Evolutionary conservation across 2,797 vertebrate species (phyloP), one percentile per base, ranked within the genome.

Genomic region (Smutsia gigantea): DNA sequence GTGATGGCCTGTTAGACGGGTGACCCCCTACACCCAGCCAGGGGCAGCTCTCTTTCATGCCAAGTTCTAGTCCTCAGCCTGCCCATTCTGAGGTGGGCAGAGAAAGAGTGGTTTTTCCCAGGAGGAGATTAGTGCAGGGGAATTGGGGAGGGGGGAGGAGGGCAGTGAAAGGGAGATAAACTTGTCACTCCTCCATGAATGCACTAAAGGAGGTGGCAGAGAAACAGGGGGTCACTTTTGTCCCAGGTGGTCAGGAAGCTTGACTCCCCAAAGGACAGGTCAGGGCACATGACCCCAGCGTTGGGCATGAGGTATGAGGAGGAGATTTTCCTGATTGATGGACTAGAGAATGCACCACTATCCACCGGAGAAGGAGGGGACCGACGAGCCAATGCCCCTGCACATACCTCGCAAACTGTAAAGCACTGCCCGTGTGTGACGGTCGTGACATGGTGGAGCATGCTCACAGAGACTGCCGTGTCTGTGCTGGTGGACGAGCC

Each of bases 341-440:
- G 61, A 49, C 11, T 2, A 78, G 37, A 69, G 71, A 31, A n/a
- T 19, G 31, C 15, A 25, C 51, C 11, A 31, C 34, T 75, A 14
- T 46, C 57, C 37, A 0, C 0, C 0, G 39, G 84, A 61, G 64
- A 37, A 77, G 91, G 34, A 3, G 17, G 53, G 12, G 34, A 19
- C 7, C 2, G 0, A 69, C 57, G 27, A 15, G 37, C 3, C 23
- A 25, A 10, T 46, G 29, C 37, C 55, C 87, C 25, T 0, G 1
- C 46, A 29, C 18, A 37, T 2, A 0, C 14, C 82, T 37, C 0
- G 3, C 3, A 61, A 61, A 53, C 83, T 7, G 34, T 59, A 29
- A 37, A 53, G 59, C 0, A 2, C 34, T 25, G 53, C 1, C 4
- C 0, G 0, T 11, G 5, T 2, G 51, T 23, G 59, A 6, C 0